Percentiles rank a stretch among this genome's conserved stretches.
Conservation (phyloP, 2,797 vertebrate species). For the Clarias platycephalus region DNA sequence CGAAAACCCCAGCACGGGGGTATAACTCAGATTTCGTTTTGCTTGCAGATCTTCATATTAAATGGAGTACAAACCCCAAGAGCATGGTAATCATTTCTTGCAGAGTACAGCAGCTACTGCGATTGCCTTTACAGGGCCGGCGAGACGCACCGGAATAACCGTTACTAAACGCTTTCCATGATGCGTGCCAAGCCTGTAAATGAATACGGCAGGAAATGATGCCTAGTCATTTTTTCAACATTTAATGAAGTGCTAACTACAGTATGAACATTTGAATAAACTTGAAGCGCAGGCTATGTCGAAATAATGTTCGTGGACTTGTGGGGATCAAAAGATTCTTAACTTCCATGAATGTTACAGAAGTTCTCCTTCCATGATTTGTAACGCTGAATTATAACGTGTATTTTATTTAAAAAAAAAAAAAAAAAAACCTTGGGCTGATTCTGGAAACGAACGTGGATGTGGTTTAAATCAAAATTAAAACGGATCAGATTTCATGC, state of each 20-base stretch:
- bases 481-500: background rate
- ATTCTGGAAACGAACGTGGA: background rate
- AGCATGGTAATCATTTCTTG: background rate
- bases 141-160: constrained; percentile 29
- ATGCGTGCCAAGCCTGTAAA: constrained; percentile 34
- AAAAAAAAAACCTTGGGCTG: background rate
- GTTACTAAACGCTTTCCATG: constrained; percentile 37
- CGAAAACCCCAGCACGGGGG: constrained; percentile 2
- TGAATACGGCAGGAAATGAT: constrained; percentile 9
- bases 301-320: background rate
- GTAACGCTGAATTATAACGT: background rate
- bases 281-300: background rate
- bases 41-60: background rate
- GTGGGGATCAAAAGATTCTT: background rate
- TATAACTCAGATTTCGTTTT: background rate
- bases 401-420: background rate
- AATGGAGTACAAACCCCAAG: background rate
- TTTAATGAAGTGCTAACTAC: background rate
- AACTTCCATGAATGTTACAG: background rate
- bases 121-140: constrained; percentile 8
- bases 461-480: background rate
- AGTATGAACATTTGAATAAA: background rate
- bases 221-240: background rate
- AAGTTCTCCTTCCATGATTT: no score
- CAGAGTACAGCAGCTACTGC: background rate